These are phyloP conservation scores for Andrena praecox DNA, from an alignment of 2,888 invertebrate genomes.

Conservation along the genomic window DNA sequence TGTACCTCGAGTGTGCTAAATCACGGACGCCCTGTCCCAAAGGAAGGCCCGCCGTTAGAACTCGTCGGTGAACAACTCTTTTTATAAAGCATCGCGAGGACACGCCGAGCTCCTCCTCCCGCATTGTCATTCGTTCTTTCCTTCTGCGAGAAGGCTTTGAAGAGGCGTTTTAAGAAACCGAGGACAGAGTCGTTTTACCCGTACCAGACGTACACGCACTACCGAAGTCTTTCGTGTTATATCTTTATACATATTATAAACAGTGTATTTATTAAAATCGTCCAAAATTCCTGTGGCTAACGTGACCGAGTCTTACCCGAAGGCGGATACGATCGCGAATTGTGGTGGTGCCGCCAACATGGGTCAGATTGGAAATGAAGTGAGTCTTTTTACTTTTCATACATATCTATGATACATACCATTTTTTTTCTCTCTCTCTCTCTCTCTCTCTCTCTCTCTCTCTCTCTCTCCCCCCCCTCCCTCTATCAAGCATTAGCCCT, in stretches of 20 bases:
- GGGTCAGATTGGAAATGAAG: slow-evolving; percentile 84
- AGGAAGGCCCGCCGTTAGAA: slow-evolving; percentile 50
- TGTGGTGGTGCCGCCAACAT: slow-evolving; percentile 79
- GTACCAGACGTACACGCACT: slow-evolving; percentile 9
- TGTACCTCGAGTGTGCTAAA: slow-evolving; percentile 76
- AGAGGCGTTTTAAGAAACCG: background rate
- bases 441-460: background rate
- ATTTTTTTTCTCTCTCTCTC: background rate
- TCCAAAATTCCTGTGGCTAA: slow-evolving; percentile 83
- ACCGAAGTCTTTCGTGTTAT: slow-evolving; percentile 50
- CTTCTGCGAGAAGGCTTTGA: slow-evolving; percentile 21
- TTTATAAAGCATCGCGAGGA: background rate
- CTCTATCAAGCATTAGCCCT: background rate
- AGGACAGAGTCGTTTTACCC: background rate
- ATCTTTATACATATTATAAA: slow-evolving; percentile 19
- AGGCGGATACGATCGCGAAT: slow-evolving; percentile 79
- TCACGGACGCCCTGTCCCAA: slow-evolving; percentile 75
- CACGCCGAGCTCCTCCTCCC: background rate
- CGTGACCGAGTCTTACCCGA: slow-evolving; percentile 79
- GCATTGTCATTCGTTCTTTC: background rate
- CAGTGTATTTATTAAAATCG: slow-evolving; percentile 59
- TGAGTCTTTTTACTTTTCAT: slow-evolving; percentile 72
- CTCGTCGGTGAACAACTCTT: slow-evolving; percentile 54
- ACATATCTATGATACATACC: background rate
- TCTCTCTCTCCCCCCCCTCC: slow-evolving; percentile 14